These are phyloP conservation scores for Dioctria rufipes DNA, from an alignment of 2,888 invertebrate species.

Conservation along the genomic window DNA sequence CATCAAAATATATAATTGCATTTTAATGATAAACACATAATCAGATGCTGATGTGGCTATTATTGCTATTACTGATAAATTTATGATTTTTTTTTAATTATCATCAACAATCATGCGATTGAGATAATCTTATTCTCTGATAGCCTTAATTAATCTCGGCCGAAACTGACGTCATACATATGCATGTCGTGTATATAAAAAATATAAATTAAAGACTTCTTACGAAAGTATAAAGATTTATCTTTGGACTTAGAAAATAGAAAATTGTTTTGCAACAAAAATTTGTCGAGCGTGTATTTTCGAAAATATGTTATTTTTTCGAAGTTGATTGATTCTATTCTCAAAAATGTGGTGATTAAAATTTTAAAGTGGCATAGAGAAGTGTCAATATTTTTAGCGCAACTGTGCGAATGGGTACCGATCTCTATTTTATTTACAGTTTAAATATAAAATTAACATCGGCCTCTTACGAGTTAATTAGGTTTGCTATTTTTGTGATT, in stretches of 20 bases:
- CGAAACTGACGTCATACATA: not conserved
- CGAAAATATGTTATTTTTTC: not conserved
- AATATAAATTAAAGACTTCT: not conserved
- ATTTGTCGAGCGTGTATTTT: too few relatives aligned
- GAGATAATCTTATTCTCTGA: too few relatives aligned
- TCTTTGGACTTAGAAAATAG: not conserved
- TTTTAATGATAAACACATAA: too few relatives aligned
- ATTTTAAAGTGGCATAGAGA: not conserved
- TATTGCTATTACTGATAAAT: too few relatives aligned
- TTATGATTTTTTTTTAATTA: too few relatives aligned
- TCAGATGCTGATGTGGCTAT: too few relatives aligned
- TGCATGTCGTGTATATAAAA: too few relatives aligned
- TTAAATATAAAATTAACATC: not conserved
- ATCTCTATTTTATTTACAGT: not conserved
- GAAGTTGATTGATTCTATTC: slow-evolving; percentile 1
- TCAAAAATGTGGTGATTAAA: not conserved
- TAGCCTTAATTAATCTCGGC: not conserved
- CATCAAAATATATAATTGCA: too few relatives aligned
- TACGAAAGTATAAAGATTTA: not conserved
- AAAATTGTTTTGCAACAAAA: too few relatives aligned
- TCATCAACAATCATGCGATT: too few relatives aligned
- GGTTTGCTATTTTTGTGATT: not conserved
- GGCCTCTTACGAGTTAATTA: not conserved
- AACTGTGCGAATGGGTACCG: not conserved
- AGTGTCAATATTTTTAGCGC: slow-evolving; percentile 1